Conservation (phyloP, 2,888 invertebrate genomes). For the Poecilobothrus nobilitatus region DNA sequence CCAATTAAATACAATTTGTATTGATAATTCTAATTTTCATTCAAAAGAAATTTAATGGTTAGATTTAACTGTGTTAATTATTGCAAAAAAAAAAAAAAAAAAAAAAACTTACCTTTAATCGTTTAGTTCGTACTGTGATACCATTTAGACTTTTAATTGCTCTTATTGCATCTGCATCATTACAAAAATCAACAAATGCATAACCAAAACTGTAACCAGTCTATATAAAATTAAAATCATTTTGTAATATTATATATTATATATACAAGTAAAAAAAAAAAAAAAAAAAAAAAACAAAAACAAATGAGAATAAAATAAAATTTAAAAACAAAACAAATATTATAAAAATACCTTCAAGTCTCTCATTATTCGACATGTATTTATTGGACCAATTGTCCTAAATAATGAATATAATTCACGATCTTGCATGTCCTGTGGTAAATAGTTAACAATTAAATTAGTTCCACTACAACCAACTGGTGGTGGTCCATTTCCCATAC, state of each 20-base stretch:
- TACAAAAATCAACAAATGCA: slow-evolving; percentile 87
- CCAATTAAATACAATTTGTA: too few species aligned
- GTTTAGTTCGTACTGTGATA: slow-evolving; percentile 79
- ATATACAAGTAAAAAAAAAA: slow-evolving; percentile 9
- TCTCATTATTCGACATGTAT: slow-evolving; percentile 85
- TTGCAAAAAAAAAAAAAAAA: too few species aligned
- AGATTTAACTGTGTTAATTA: too few species aligned
- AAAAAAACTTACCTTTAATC: slow-evolving; percentile 60
- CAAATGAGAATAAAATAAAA: background rate
- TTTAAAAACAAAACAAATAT: background rate
- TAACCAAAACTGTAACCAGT: slow-evolving; percentile 95
- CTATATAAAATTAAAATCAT: slow-evolving; percentile 43
- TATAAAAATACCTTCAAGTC: slow-evolving; percentile 63
- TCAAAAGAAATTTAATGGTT: too few species aligned
- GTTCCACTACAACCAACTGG: slow-evolving; percentile 47
- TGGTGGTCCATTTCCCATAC: slow-evolving; percentile 28
- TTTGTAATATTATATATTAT: slow-evolving; percentile 14
- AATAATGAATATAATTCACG: slow-evolving; percentile 84
- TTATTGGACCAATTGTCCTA: slow-evolving; percentile 77
- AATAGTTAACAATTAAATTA: slow-evolving; percentile 90
- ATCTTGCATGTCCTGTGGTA: slow-evolving; percentile 89
- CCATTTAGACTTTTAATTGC: slow-evolving; percentile 85
- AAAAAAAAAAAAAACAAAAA: background rate
- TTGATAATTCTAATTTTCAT: too few species aligned
- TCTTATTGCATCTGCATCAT: slow-evolving; percentile 73